Conservation (phyloP, 2,113 vertebrate genomes). For the Microtus pennsylvanicus region DNA sequence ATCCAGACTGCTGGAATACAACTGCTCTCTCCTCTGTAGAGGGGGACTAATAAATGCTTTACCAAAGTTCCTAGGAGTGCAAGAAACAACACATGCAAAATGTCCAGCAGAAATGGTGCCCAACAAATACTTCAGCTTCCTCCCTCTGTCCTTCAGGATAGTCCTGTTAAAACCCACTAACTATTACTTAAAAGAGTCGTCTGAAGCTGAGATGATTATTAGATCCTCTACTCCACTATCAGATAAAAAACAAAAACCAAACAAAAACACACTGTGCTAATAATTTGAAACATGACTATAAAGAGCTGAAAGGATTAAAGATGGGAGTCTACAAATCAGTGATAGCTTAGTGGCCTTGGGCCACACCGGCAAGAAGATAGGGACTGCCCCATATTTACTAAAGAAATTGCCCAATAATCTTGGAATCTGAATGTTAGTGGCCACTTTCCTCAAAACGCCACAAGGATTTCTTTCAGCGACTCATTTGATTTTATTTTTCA, state of each 20-base stretch:
- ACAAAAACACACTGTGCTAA: not conserved
- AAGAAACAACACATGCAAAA: not conserved
- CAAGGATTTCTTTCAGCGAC: conserved; percentile 34
- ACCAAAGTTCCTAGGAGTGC: not conserved
- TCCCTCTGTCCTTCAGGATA: not conserved
- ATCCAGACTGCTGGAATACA: not conserved
- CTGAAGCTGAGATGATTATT: not conserved
- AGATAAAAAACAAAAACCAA: not conserved
- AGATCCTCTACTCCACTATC: not conserved
- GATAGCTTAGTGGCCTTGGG: not conserved
- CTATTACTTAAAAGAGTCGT: not conserved
- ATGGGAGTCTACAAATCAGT: not conserved
- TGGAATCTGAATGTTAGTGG: conserved; percentile 37
- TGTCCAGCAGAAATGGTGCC: not conserved
- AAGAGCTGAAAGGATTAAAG: conserved; percentile 11
- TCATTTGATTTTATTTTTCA: conserved; percentile 51
- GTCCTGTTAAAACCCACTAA: not conserved
- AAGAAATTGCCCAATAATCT: conserved; percentile 36
- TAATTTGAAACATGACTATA: conserved; percentile 22
- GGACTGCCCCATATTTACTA: conserved; percentile 26
- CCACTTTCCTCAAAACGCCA: conserved; percentile 49
- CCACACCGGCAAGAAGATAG: not conserved
- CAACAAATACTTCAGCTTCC: not conserved
- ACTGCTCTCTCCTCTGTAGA: not conserved
- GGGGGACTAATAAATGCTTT: not conserved